Evolutionary conservation across 2,888 invertebrate genomes (phyloP).

Genomic region (Melanophora roralis): DNA sequence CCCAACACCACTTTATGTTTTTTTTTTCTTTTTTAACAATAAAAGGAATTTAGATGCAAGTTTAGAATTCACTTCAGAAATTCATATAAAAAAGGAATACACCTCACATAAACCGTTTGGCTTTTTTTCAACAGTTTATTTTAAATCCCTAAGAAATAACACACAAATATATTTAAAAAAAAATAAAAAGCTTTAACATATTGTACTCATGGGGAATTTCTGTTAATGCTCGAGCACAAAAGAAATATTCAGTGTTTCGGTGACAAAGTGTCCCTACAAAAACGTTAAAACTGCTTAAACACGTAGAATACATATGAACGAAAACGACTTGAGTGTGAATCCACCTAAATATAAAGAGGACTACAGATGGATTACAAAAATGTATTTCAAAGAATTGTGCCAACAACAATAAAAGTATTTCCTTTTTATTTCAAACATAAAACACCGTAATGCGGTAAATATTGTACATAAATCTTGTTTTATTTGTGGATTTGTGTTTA

Average conservation of each 20-base stretch:
- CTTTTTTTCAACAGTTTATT: conserved; percentile 49
- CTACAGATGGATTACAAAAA: not conserved
- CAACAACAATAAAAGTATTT: conserved; percentile 26
- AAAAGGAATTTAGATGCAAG: not conserved
- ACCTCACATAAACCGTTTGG: too few relatives aligned
- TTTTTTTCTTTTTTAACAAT: not conserved
- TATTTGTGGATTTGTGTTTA: not conserved
- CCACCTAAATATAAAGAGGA: conserved; percentile 31
- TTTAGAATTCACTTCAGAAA: conserved; percentile 20
- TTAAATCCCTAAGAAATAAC: conserved; percentile 38
- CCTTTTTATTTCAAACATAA: conserved; percentile 37
- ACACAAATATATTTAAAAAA: not conserved
- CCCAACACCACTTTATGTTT: not conserved
- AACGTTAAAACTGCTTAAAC: not conserved
- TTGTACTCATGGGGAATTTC: conserved; percentile 43
- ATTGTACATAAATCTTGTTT: not conserved
- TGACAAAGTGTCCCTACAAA: conserved; percentile 43
- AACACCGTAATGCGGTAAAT: conserved; percentile 56
- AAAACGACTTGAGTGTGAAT: not conserved
- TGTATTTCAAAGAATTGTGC: too few relatives aligned
- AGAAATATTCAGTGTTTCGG: conserved; percentile 10
- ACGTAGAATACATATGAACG: not conserved
- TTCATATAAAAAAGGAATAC: not conserved
- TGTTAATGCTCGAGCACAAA: conserved; percentile 22
- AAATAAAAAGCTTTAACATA: conserved; percentile 34